Evolutionary conservation across 2,888 invertebrate genomes (phyloP).

Genomic region (Muschampia plurimacula): DNA sequence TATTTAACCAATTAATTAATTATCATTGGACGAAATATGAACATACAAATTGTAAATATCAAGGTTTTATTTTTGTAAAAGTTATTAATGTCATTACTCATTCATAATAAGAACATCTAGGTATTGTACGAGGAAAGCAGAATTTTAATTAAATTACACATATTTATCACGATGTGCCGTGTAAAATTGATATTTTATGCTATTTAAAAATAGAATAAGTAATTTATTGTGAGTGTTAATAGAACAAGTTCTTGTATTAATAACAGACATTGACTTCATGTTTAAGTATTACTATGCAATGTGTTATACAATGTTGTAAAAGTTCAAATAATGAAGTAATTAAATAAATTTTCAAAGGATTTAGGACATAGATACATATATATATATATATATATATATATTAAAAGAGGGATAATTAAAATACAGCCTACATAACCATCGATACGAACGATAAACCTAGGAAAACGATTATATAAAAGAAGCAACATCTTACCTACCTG

Average conservation of each 20-base stretch:
- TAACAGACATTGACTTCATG: background rate
- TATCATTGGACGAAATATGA: constrained; percentile 3
- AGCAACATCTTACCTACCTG: no score
- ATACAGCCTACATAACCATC: no score
- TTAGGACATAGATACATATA: background rate
- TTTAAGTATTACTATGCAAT: background rate
- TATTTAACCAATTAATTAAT: background rate
- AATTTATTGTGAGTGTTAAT: constrained; percentile 8
- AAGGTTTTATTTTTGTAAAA: constrained; percentile 15
- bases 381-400: no score
- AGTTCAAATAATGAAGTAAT: background rate
- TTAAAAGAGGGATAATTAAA: no score
- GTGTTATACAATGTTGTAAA: constrained; percentile 3
- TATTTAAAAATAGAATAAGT: background rate
- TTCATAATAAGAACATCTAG: background rate
- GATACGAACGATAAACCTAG: no score
- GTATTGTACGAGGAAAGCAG: background rate
- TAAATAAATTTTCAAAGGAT: background rate
- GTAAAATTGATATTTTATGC: constrained; percentile 10
- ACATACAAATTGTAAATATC: constrained; percentile 9
- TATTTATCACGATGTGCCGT: constrained; percentile 4
- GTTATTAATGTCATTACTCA: background rate
- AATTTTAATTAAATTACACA: constrained; percentile 4
- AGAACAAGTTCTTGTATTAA: background rate
- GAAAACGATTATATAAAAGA: no score